A percentile compares a stretch with the other conserved stretches of the same genome.
Evolutionary conservation across 2,888 invertebrate species (phyloP).

Genomic region (Nephrotoma flavescens): DNA sequence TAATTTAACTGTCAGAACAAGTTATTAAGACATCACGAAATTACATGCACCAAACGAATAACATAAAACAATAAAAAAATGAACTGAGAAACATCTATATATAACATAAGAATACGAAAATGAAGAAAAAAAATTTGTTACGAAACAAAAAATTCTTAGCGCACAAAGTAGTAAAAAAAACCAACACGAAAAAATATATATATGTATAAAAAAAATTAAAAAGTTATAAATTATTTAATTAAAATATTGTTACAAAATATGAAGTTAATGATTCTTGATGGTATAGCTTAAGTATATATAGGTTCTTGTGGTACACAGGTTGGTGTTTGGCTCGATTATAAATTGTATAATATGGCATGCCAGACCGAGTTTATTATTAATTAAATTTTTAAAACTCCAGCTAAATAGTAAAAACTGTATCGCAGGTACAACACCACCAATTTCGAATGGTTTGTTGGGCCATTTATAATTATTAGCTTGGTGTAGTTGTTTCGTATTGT

Average conservation of each 20-base stretch:
- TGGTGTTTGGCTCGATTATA: background rate
- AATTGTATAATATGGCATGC: background rate
- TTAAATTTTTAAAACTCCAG: background rate
- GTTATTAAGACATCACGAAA: constrained; percentile 16
- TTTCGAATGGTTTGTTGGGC: background rate
- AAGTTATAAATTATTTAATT: background rate
- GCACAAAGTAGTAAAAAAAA: background rate
- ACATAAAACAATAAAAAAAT: background rate
- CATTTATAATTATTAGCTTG: background rate
- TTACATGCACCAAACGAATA: constrained; percentile 1
- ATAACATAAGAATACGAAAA: background rate
- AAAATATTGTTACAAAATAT: background rate
- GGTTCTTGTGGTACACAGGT: background rate
- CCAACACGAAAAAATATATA: background rate
- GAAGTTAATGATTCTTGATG: background rate
- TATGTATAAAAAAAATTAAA: background rate
- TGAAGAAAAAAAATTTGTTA: background rate
- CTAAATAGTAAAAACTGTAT: too few relatives aligned
- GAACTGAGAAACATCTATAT: background rate
- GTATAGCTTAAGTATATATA: background rate
- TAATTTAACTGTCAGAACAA: constrained; percentile 17
- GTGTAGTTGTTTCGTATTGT: background rate
- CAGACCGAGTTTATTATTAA: background rate
- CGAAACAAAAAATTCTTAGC: background rate
- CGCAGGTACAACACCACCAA: background rate